Percentiles rank a stretch among this genome's conserved stretches.
Evolutionary conservation across 2,888 invertebrate species (phyloP).

Genomic region (Agrotis clavis): DNA sequence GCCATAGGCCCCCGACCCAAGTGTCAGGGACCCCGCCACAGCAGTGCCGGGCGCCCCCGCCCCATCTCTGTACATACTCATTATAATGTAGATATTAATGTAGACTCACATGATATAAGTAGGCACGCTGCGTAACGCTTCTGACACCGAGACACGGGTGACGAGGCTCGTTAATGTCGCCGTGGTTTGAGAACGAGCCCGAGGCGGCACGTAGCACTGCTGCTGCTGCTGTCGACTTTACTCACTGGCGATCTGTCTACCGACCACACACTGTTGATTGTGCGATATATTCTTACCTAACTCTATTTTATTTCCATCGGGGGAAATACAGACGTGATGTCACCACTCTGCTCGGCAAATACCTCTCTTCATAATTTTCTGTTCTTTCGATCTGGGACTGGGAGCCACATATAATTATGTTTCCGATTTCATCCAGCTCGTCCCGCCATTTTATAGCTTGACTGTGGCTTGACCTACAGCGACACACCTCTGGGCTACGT

Average conservation of each 20-base stretch:
- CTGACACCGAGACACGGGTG: conserved; percentile 28
- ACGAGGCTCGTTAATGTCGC: conserved; percentile 19
- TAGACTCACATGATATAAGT: conserved; percentile 51
- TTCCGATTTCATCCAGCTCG: not conserved
- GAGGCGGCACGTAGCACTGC: conserved; percentile 12
- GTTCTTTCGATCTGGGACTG: too few species aligned
- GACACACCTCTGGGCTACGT: not conserved
- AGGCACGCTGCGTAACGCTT: conserved; percentile 61
- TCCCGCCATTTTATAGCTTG: not conserved
- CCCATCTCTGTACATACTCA: conserved; percentile 39
- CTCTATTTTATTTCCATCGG: not conserved
- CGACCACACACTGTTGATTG: not conserved
- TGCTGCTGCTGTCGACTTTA: conserved; percentile 16
- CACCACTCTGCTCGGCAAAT: not conserved
- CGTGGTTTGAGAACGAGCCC: not conserved
- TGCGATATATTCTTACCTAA: too few species aligned
- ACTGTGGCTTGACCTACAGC: not conserved
- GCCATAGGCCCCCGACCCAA: too few species aligned
- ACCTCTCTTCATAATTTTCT: not conserved
- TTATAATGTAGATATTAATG: conserved; percentile 39
- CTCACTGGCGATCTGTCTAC: not conserved
- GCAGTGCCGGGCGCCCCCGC: not conserved
- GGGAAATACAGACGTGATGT: not conserved
- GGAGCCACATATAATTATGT: not conserved
- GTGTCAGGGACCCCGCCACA: conserved; percentile 11